Evolutionary conservation across 2,113 vertebrate genomes (phyloP).

Genomic region (Epinephelus cyanopodus): DNA sequence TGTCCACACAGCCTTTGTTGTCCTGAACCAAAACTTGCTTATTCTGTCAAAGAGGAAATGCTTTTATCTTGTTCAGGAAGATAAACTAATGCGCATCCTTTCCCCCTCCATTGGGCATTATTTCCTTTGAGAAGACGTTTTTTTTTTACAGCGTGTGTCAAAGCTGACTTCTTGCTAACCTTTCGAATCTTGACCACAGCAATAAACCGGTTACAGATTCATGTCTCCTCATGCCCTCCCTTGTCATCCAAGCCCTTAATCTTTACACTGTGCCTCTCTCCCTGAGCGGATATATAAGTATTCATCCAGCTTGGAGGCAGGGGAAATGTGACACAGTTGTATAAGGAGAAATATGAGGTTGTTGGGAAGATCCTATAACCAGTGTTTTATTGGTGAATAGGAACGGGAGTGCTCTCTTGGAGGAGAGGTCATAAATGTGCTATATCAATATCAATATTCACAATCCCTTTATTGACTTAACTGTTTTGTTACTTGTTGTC

Average conservation of each 20-base stretch:
- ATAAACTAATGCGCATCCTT: constrained; percentile 47
- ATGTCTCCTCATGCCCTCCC: constrained; percentile 70
- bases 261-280: constrained; percentile 70
- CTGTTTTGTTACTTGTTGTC: constrained; percentile 62
- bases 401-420: constrained; percentile 54
- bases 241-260: constrained; percentile 79
- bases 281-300: constrained; percentile 69
- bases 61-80: constrained; percentile 67
- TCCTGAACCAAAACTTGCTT: constrained; percentile 46
- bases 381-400: constrained; percentile 72
- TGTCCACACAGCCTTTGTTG: constrained; percentile 54
- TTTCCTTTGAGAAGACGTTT: constrained; percentile 51
- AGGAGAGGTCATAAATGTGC: constrained; percentile 69
- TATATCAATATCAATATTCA: constrained; percentile 71
- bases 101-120: constrained; percentile 45
- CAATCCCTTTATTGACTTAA: constrained; percentile 73
- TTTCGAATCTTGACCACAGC: constrained; percentile 79
- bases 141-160: constrained; percentile 71
- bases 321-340: constrained; percentile 74
- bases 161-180: constrained; percentile 78
- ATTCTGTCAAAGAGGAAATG: constrained; percentile 67
- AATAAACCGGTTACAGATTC: constrained; percentile 79
- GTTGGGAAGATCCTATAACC: constrained; percentile 72
- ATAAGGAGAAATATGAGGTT: constrained; percentile 78
- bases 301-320: constrained; percentile 70